Evolutionary conservation across 2,113 vertebrate species (phyloP).

Genomic region (Emberiza fucata): DNA sequence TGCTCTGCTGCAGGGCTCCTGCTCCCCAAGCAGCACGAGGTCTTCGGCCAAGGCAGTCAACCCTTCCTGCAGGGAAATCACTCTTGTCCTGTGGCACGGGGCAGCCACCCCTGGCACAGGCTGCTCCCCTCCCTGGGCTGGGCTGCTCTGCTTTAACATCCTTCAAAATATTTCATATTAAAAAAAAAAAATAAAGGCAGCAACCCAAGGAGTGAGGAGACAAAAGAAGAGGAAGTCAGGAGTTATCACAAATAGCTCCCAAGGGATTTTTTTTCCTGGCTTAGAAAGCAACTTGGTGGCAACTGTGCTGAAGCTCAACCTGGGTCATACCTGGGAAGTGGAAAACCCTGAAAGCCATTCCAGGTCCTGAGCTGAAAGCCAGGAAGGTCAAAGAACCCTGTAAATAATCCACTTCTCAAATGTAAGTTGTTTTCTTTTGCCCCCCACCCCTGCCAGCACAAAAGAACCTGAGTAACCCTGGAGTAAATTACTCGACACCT

Average conservation of each 20-base stretch:
- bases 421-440: not conserved
- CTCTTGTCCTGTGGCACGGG: not conserved
- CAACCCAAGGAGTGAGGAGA: not conserved
- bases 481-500: not conserved
- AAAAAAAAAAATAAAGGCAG: not conserved
- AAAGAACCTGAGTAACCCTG: not conserved
- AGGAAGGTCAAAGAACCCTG: not conserved
- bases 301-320: not conserved
- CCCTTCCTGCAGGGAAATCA: slow-evolving; percentile 34
- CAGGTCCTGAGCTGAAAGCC: not conserved
- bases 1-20: not conserved
- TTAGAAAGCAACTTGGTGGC: not conserved
- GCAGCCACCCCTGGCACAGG: not conserved
- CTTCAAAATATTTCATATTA: not conserved
- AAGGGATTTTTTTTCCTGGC: not conserved
- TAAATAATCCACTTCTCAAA: not conserved
- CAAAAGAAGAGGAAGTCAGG: not conserved
- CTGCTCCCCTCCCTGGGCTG: not conserved
- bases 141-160: not conserved
- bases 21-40: not conserved
- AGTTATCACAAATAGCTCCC: not conserved
- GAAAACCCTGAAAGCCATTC: not conserved
- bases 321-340: not conserved
- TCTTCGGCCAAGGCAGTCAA: not conserved
- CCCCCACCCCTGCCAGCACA: rapidly evolving